Percentiles rank a stretch among this genome's conserved stretches.
These are phyloP conservation scores for Dendrocincla fuliginosa DNA, from an alignment of 2,797 vertebrate species.

Conservation along the genomic window DNA sequence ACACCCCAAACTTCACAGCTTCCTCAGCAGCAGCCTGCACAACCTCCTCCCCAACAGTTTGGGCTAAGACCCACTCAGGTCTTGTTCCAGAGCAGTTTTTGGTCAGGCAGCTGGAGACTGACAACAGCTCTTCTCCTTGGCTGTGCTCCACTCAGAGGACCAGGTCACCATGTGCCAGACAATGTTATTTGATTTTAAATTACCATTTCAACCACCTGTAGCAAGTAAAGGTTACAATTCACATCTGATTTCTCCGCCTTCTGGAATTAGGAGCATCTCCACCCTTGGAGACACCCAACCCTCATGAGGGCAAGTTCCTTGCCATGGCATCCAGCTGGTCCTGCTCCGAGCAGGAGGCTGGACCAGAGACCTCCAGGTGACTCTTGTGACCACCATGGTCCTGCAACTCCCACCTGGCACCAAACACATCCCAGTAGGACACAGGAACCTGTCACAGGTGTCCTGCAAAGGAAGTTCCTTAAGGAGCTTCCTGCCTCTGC, in stretches of 20 bases:
- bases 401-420: not conserved
- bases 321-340: not conserved
- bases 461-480: not conserved
- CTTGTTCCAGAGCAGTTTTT: not conserved
- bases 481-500: not conserved
- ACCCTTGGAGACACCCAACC: not conserved
- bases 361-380: not conserved
- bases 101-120: not conserved
- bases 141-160: not conserved
- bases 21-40: not conserved
- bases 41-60: not conserved
- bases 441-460: not conserved
- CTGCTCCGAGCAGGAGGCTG: not conserved
- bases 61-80: not conserved
- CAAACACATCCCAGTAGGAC: not conserved
- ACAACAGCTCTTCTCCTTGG: not conserved
- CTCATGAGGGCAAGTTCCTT: not conserved
- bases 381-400: rapidly evolving
- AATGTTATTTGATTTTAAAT: not conserved
- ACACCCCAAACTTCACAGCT: not conserved
- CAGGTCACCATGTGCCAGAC: rapidly evolving
- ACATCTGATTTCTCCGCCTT: not conserved
- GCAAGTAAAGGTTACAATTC: not conserved
- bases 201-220: not conserved
- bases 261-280: not conserved